These are phyloP conservation scores for Ferdinandea cuprea DNA, from an alignment of 2,888 invertebrate species.

Conservation along the genomic window DNA sequence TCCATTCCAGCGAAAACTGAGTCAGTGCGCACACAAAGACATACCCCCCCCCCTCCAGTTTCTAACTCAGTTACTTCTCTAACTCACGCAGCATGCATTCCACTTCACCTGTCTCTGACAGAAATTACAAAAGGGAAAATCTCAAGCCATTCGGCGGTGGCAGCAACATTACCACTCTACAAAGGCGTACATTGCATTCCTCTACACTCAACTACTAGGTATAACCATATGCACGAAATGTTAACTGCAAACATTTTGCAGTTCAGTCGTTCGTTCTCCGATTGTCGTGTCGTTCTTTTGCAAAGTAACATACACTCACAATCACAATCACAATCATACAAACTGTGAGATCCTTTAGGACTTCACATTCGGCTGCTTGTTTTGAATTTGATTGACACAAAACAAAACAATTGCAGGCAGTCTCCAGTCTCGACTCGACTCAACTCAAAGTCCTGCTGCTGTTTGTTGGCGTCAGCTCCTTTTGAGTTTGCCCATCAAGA, in stretches of 20 bases:
- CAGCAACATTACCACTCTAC: neutral
- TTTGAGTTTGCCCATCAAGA: conserved; percentile 32
- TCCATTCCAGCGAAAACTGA: conserved; percentile 3
- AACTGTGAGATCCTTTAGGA: conserved; percentile 32
- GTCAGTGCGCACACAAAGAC: conserved; percentile 13
- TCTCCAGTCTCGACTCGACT: neutral
- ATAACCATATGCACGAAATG: conserved; percentile 3
- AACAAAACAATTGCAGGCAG: conserved; percentile 59
- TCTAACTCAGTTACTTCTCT: conserved; percentile 14
- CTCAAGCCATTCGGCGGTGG: conserved; percentile 20
- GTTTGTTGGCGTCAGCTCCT: conserved; percentile 11
- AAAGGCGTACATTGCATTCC: conserved; percentile 7
- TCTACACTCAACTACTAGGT: neutral
- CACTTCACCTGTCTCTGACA: conserved; percentile 46
- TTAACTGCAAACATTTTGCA: conserved; percentile 18
- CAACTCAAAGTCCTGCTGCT: conserved; percentile 36
- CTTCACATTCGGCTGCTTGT: conserved; percentile 35
- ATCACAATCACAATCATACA: neutral
- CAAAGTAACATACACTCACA: conserved; percentile 25
- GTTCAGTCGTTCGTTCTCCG: conserved; percentile 1
- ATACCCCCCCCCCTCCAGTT: neutral
- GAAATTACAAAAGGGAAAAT: conserved; percentile 44
- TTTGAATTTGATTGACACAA: conserved; percentile 59
- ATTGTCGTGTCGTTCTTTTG: conserved; percentile 26
- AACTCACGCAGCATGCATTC: conserved; percentile 37